These are phyloP conservation scores for Vicugna pacos DNA, from an alignment of 2,113 vertebrate genomes.

Conservation along the genomic window DNA sequence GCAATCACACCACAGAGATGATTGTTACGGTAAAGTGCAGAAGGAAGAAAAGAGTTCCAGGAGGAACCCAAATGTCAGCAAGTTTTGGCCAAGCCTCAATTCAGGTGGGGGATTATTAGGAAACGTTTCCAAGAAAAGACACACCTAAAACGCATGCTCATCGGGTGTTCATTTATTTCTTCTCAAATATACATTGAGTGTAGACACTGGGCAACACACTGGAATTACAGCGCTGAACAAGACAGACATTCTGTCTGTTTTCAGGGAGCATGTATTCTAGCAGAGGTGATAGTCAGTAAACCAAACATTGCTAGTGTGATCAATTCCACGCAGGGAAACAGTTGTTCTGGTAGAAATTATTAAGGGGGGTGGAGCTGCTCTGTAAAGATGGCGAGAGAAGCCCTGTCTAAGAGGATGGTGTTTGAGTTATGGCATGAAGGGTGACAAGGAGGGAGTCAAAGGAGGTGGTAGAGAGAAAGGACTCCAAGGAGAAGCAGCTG, in stretches of 20 bases:
- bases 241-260: background rate
- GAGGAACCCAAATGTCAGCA: background rate
- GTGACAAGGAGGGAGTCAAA: background rate
- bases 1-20: background rate
- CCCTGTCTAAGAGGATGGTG: background rate
- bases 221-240: background rate
- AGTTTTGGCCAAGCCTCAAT: background rate
- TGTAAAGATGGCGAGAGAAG: background rate
- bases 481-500: background rate
- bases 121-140: constrained; percentile 10
- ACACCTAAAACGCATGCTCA: background rate
- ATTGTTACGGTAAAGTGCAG: background rate
- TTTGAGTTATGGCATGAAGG: background rate
- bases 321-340: background rate
- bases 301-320: background rate
- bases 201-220: background rate
- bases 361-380: background rate
- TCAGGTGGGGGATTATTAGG: background rate
- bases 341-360: background rate
- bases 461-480: background rate
- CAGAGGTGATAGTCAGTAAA: background rate
- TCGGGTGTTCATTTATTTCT: background rate
- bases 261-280: background rate
- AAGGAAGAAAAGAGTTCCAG: background rate
- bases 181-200: background rate